These are phyloP conservation scores for Chondrosia reniformis DNA, from an alignment of 37 sponge, comb jelly and placozoan genomes.

Conservation along the genomic window DNA sequence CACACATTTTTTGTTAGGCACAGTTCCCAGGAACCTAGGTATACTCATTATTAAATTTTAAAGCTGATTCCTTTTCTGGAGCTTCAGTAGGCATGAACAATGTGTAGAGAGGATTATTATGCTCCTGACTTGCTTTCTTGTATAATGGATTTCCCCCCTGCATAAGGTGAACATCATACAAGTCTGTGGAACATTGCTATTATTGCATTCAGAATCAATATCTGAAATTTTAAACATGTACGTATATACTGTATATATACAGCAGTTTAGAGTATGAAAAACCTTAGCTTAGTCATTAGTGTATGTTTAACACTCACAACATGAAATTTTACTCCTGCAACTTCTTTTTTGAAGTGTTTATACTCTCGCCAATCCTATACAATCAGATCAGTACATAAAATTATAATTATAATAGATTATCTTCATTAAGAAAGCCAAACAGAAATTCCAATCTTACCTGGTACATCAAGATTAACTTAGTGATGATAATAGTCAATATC, in stretches of 20 bases:
- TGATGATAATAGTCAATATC: neutral
- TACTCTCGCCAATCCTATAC: constrained; percentile 6
- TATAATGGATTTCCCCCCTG: constrained; percentile 3
- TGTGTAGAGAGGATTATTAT: neutral
- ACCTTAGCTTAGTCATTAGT: no score
- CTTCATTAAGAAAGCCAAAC: no score
- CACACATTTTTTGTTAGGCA: no score
- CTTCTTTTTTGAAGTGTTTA: neutral
- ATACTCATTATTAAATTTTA: no score
- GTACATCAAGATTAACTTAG: neutral
- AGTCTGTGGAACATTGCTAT: neutral
- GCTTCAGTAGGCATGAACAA: no score
- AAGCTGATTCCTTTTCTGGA: no score
- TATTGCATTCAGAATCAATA: neutral
- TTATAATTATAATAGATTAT: neutral
- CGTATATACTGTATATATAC: neutral
- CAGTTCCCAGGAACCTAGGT: no score
- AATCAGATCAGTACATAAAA: neutral
- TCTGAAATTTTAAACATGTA: no score
- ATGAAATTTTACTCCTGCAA: neutral
- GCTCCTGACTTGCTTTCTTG: neutral
- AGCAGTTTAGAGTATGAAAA: neutral
- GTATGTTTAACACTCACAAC: neutral
- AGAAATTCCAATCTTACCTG: no score
- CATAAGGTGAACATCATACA: neutral